Evolutionary conservation across 53 echinoderm and acorn worm genomes (phyloP).

Genomic region (Luidia sarsii): DNA sequence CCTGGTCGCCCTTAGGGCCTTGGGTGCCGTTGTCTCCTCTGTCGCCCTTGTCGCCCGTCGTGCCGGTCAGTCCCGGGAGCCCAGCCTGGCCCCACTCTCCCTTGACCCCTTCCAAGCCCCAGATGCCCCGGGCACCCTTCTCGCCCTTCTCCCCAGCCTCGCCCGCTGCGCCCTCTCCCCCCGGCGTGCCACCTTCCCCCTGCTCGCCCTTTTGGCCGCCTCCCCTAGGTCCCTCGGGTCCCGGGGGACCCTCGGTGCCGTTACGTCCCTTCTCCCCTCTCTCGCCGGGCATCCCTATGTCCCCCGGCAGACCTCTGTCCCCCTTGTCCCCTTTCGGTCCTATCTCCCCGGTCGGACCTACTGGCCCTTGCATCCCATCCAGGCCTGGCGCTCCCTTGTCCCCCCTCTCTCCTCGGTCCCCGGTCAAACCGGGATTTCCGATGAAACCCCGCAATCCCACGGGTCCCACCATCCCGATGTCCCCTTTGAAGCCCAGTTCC

Average conservation of each 20-base stretch:
- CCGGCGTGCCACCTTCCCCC: conserved; percentile 14
- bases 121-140: conserved; percentile 22
- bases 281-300: conserved; percentile 6
- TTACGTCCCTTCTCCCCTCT: conserved; percentile 19
- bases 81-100: conserved; percentile 25
- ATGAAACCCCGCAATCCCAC: conserved; percentile 42
- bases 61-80: conserved; percentile 18
- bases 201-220: conserved; percentile 19
- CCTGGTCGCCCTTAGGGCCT: conserved; percentile 19
- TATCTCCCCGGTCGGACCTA: conserved; percentile 4
- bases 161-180: conserved; percentile 14
- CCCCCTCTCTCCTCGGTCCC: conserved; percentile 16
- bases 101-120: conserved; percentile 48
- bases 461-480: conserved; percentile 47
- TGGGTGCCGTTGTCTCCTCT: conserved; percentile 4
- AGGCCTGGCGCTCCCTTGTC: conserved; percentile 9
- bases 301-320: conserved; percentile 3
- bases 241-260: conserved; percentile 31
- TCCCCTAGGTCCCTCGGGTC: conserved; percentile 12
- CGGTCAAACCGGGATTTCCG: conserved; percentile 27
- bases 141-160: conserved; percentile 5
- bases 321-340: conserved; percentile 9
- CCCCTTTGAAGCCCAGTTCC: conserved; percentile 39
- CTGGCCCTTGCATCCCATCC: conserved; percentile 9
- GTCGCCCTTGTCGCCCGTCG: conserved; percentile 18